Percentiles rank a stretch among this genome's conserved stretches.
phyloP scores from a whole-genome alignment of 2,888 invertebrate genomes.

The Drepanosiphum platanoidis region DNA sequence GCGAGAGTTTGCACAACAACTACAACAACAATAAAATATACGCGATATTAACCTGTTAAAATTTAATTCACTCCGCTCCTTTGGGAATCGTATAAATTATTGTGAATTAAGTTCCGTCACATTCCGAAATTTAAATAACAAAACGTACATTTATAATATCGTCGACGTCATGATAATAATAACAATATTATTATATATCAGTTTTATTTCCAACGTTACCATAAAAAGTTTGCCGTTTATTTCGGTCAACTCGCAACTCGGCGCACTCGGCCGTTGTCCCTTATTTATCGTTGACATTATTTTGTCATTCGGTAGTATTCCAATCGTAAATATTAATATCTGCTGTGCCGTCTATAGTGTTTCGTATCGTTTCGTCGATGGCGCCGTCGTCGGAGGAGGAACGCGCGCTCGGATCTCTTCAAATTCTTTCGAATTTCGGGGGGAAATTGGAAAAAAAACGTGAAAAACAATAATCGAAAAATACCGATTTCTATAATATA shows the following conservation, averaged over 20 bases:
- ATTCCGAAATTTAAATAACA: not conserved
- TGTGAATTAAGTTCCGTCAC: conserved; percentile 12
- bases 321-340: not conserved
- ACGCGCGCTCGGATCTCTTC: too few relatives aligned
- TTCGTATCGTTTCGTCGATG: not conserved
- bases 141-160: not conserved
- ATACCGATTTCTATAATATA: too few relatives aligned
- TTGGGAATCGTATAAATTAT: not conserved
- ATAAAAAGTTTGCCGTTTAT: not conserved
- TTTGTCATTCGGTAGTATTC: too few relatives aligned
- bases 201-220: not conserved
- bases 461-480: too few relatives aligned
- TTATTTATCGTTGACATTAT: not conserved
- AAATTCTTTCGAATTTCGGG: too few relatives aligned
- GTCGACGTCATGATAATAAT: not conserved
- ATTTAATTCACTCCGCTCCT: not conserved
- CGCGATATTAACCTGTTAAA: not conserved
- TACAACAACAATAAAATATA: conserved; percentile 5
- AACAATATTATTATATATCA: not conserved
- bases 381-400: not conserved
- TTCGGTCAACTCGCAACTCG: not conserved
- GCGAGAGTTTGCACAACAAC: not conserved
- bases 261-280: not conserved
- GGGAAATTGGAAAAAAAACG: too few relatives aligned
- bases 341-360: not conserved